Base-by-base conservation (phyloP, 2,888 invertebrate species). In the Falcaria lacertinaria region DNA sequence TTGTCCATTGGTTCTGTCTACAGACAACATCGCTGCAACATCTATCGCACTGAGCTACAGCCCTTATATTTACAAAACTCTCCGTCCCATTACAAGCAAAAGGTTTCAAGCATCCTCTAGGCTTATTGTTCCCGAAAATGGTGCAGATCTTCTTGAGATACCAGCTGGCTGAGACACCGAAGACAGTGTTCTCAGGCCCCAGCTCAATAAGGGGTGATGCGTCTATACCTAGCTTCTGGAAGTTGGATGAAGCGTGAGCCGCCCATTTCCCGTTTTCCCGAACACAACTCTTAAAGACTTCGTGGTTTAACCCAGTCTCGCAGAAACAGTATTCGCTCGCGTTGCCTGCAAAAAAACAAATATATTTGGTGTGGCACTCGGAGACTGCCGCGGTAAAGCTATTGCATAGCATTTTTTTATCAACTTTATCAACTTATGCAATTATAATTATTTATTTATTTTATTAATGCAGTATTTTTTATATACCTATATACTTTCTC, bases 61-160 rank as follows among this genome's bases (percentile, higher is more conserved):
- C 47, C 22, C 39, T 42, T 34, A 34, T 37, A 5, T 42, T 16
- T 4, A 37, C 13, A 14, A 39, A 19, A 0, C 16, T 13, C 11
- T 51, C 48, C 4, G 60, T 62, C 0, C 41, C 17, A 35, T 65
- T 64, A 22, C 64, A 68, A 0, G 51, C 38, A 11, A 64, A 64
- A 0, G 74, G 73, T 13, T 63, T 64, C 0, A 60, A 32, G 39
- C 79, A 79, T 0, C 78, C 77, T 42, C 69, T 54, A 0, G 79
- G 79, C 1, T 51, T 47, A 14, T 63, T 53, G 4, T 71, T 69
- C 0, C 70, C 70, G 32, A 76, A 79, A n/a, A 76, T 64, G 0
- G 72, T 69, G 46, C 78, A 79, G 8, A 77, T 73, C 41, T 76
- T 73, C 54, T 71, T 67, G 28, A 79, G 48, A 28, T 67, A 75